Base-by-base conservation (phyloP, 64 coral and sea anemone species). In the Stylophora pistillata region DNA sequence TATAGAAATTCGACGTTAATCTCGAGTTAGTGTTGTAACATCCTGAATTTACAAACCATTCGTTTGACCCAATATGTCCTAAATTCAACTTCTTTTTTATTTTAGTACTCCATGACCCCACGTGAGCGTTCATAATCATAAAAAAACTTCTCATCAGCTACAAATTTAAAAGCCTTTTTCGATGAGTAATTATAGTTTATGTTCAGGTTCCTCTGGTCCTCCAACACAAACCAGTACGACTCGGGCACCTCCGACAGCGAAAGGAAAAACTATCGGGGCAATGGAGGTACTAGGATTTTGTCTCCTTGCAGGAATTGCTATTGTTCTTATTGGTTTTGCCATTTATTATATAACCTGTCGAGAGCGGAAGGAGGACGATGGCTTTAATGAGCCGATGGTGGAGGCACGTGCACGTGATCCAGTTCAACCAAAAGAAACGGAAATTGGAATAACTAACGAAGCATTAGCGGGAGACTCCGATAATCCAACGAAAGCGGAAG, bases 251-350 rank as follows among this genome's bases (percentile, higher is more conserved):
- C 37, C 3, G 37, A 47, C 58, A 3, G 4, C 15, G 0, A 84
- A 70, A 53, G 80, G 37, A 1, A 84, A 55, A 53, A 15, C 62
- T 15, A 54, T 84, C 21, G 80, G 80, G 12, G 3, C 20, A 23
- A 11, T 84, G 15, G 80, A 84, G 53, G 53, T 84, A 84, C 12
- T 84, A 37, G 80, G 80, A 69, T 54, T 84, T 53, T 64, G 21
- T 53, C 31, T 84, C 23, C 33, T 27, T 84, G 33, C 20, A 13
- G 5, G 28, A 10, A 7, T 84, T 84, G 34, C 10, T 23, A 4
- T 20, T 20, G 13, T 84, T 21, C 12, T 84, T 2, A 2, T 7
- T 2, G 11, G 23, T 62, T 84, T 84, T 53, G 60, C 33, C 62
- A 54, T 84, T 28, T 84, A 84, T 34, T 84, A 70, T 15, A 53